A percentile compares a stretch with the other conserved stretches of the same genome.
These are phyloP conservation scores for Peromyscus attwateri DNA, from an alignment of 2,797 vertebrate species.

Conservation along the genomic window DNA sequence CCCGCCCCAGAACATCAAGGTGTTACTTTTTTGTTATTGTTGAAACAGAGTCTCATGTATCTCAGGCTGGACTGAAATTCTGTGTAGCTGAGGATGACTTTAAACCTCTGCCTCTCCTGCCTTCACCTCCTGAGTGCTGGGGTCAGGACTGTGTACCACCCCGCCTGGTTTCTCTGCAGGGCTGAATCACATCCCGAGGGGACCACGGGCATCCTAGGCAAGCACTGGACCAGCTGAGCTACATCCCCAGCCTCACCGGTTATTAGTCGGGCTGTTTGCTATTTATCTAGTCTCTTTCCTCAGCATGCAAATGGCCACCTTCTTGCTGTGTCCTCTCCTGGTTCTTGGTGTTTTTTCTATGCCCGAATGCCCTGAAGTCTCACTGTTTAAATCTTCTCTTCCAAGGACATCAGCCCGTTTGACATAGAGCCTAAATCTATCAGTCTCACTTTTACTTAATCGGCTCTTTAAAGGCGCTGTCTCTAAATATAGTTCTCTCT, in stretches of 20 bases:
- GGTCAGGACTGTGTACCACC: not conserved
- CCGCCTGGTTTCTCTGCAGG: not conserved
- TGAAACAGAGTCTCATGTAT: not conserved
- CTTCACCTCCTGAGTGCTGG: not conserved
- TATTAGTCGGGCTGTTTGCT: not conserved
- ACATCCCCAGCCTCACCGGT: not conserved
- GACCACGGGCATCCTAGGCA: not conserved
- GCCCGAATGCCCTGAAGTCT: not conserved
- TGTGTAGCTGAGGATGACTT: not conserved
- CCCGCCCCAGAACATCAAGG: not conserved
- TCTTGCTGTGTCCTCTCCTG: not conserved
- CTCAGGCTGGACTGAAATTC: not conserved
- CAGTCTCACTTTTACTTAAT: slow-evolving; percentile 26
- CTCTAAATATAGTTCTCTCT: not conserved
- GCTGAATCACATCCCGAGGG: not conserved
- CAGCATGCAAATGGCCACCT: not conserved
- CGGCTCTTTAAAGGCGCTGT: not conserved
- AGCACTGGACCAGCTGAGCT: not conserved
- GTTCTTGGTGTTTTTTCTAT: not conserved
- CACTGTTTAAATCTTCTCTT: slow-evolving; percentile 25
- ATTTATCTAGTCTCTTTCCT: not conserved
- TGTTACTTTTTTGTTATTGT: not conserved
- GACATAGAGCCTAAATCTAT: not conserved
- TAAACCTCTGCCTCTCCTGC: not conserved
- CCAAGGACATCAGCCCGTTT: not conserved